phyloP scores from a whole-genome alignment of 2,888 invertebrate genomes.

The Amiota communis region DNA sequence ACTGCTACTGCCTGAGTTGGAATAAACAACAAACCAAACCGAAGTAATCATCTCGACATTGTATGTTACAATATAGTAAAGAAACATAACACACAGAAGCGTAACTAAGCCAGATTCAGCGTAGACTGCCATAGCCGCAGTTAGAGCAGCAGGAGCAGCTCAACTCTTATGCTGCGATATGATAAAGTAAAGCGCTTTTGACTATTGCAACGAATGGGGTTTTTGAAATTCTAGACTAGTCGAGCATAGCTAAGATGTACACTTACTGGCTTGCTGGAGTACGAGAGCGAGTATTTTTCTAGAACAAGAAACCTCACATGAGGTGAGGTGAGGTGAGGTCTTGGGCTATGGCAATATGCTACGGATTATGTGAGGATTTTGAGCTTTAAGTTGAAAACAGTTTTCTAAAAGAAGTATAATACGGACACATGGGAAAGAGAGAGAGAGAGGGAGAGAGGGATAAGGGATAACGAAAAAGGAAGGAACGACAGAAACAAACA shows the following conservation, averaged over 20 bases:
- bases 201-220: slow-evolving; percentile 57
- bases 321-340: slow-evolving; percentile 36
- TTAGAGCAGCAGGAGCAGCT: too few relatives aligned
- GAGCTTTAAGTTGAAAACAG: slow-evolving; percentile 65
- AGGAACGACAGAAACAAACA: slow-evolving; percentile 15
- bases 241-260: slow-evolving; percentile 61
- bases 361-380: slow-evolving; percentile 64
- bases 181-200: slow-evolving; percentile 64
- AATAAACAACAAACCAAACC: slow-evolving; percentile 31
- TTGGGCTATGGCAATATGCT: slow-evolving; percentile 56
- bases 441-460: slow-evolving; percentile 6
- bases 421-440: slow-evolving; percentile 39
- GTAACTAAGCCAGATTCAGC: slow-evolving; percentile 46
- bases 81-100: slow-evolving; percentile 46
- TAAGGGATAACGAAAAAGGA: not conserved
- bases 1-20: not conserved
- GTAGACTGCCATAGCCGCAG: not conserved
- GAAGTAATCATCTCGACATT: too few relatives aligned
- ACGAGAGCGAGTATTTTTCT: too few relatives aligned
- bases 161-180: not conserved
- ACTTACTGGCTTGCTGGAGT: slow-evolving; percentile 47
- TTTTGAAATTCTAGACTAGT: slow-evolving; percentile 62
- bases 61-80: slow-evolving; percentile 59
- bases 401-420: slow-evolving; percentile 55
- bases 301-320: too few relatives aligned